Conservation (phyloP, 2,113 vertebrate species). For the Solenodon paradoxus region DNA sequence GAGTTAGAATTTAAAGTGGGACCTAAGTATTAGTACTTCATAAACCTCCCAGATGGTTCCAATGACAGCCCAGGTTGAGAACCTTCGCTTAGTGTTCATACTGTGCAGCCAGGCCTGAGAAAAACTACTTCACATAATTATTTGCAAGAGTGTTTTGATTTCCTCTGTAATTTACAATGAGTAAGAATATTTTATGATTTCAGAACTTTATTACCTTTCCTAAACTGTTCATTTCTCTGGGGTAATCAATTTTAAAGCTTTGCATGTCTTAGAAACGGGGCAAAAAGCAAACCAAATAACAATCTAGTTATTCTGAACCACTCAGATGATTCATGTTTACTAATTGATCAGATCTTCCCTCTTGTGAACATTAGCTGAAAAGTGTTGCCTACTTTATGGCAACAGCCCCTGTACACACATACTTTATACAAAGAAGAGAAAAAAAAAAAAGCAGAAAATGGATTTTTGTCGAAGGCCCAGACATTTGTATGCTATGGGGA, state of each 20-base stretch:
- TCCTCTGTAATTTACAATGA: not conserved
- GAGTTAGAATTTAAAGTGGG: not conserved
- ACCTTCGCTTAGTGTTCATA: not conserved
- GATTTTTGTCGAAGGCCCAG: constrained; percentile 10
- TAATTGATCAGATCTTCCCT: constrained; percentile 1
- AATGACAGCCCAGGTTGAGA: not conserved
- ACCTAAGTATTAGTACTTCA: not conserved
- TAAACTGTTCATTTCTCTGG: not conserved
- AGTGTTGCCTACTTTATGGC: not conserved
- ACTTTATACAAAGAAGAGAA: not conserved
- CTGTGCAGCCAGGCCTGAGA: not conserved
- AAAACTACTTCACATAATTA: not conserved
- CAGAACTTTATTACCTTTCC: not conserved
- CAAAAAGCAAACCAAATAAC: constrained; percentile 7
- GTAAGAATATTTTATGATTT: not conserved
- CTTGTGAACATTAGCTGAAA: not conserved
- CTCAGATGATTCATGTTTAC: not conserved
- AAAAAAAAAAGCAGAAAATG: constrained; percentile 4
- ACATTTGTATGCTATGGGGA: constrained; percentile 40
- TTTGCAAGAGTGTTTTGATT: not conserved
- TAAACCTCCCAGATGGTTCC: not conserved
- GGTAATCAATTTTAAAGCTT: constrained; percentile 16
- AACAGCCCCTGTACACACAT: not conserved
- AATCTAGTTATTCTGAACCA: not conserved
- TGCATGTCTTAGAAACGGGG: not conserved